Percentiles rank a stretch among this genome's conserved stretches.
These are phyloP conservation scores for Phrynocephalus versicolor DNA, from an alignment of 2,113 vertebrate genomes.

Conservation along the genomic window DNA sequence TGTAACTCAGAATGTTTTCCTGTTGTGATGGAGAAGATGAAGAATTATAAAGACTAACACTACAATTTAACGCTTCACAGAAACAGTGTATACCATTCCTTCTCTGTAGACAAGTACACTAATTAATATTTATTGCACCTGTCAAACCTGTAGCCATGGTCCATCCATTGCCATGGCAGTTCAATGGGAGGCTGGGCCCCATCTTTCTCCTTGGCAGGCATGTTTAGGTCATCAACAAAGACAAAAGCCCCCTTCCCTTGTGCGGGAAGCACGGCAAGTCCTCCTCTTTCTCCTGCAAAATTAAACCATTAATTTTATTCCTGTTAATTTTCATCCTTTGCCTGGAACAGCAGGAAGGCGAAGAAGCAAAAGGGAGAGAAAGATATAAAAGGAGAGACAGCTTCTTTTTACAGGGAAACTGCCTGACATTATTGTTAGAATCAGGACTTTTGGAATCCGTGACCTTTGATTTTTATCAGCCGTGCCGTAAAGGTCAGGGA, in stretches of 20 bases:
- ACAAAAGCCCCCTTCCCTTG: slow-evolving; percentile 75
- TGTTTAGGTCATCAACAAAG: slow-evolving; percentile 85
- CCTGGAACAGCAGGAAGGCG: slow-evolving; percentile 64
- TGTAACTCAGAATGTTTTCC: slow-evolving; percentile 77
- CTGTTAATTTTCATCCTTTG: slow-evolving; percentile 75
- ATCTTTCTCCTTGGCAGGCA: slow-evolving; percentile 82
- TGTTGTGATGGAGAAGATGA: slow-evolving; percentile 80
- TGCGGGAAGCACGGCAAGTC: slow-evolving; percentile 63
- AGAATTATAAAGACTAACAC: slow-evolving; percentile 81
- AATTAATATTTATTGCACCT: slow-evolving; percentile 91
- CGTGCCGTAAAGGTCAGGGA: slow-evolving; percentile 78
- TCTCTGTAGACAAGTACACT: slow-evolving; percentile 81
- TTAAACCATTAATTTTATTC: slow-evolving; percentile 78
- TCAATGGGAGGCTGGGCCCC: slow-evolving; percentile 81
- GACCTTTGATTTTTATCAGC: slow-evolving; percentile 79
- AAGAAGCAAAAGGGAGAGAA: slow-evolving; percentile 7
- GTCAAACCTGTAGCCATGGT: slow-evolving; percentile 79
- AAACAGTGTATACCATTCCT: slow-evolving; percentile 82
- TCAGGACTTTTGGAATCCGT: slow-evolving; percentile 65
- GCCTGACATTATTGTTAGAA: slow-evolving; percentile 75
- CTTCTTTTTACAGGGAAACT: slow-evolving; percentile 56
- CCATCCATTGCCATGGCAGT: slow-evolving; percentile 82
- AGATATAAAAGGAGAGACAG: slow-evolving; percentile 52
- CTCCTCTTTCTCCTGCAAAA: slow-evolving; percentile 75
- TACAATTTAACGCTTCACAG: slow-evolving; percentile 86